Evolutionary conservation across 2,888 invertebrate genomes (phyloP), one percentile per base, ranked within the genome.

Genomic region (Amblyjoppa proteus): DNA sequence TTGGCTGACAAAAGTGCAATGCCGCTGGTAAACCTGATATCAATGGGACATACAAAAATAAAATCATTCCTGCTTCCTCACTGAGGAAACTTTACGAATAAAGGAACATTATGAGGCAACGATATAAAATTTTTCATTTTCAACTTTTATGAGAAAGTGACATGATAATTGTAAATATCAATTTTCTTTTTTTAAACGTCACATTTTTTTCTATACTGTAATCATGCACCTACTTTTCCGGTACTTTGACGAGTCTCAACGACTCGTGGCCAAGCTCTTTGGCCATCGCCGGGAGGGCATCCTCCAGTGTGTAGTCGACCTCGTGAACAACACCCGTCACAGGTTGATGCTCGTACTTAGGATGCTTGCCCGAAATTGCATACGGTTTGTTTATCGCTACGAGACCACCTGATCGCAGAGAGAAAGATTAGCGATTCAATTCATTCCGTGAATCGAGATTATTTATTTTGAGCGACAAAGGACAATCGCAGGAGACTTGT

Each of bases 351-450:
- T 20, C 31, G 0, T 20, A 2, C 2, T 51, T 13, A 45, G 5
- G 45, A 1, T 1, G 7, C 45, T 28, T 81, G n/a, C 83, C 58
- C n/a, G 90, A 77, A 81, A 93, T 90, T n/a, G 93, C 93, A 68
- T 93, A 93, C 0, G 93, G 93, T 87, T 93, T 93, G 83, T 92
- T 93, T 49, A 93, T 49, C 3, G 86, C 92, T 20, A 93, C 88
- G 31, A 93, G 75, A 28, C 92, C 93, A 87, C 89, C 93, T 93
- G 79, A 20, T 66, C 2, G 25, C 56, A 69, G 13, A 53, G 31
- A 38, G 31, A 78, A 31, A 20, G 3, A 49, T 49, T 16, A 16
- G 16, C 45, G 4, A 49, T 49, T 16, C 3, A 49, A 49, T 49
- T 16, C 13, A 3, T 3, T 49, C 45, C 16, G 3, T 3, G 13